phyloP scores from a whole-genome alignment of 1,140 invertebrate genomes.

The Aphidius gifuensis region DNA sequence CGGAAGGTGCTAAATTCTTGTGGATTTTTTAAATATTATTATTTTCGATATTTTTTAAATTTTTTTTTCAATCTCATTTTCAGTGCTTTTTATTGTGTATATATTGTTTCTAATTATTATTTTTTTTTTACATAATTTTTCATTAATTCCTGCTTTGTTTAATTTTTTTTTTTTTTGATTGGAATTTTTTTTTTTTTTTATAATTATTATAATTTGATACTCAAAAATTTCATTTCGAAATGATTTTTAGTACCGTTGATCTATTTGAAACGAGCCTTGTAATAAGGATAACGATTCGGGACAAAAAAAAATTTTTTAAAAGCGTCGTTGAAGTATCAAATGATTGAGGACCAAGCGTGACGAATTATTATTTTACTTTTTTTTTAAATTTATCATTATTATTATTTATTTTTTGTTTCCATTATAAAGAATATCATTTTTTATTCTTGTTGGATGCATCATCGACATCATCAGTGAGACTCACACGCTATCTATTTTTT shows the following conservation, averaged over 20 bases:
- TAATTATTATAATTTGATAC: too few species aligned
- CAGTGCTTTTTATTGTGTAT: too few species aligned
- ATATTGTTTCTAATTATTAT: too few species aligned
- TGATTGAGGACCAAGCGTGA: conserved; percentile 24
- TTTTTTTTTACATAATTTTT: too few species aligned
- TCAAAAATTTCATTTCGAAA: too few species aligned
- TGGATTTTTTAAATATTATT: neutral
- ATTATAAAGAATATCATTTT: conserved; percentile 2
- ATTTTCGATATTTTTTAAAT: neutral
- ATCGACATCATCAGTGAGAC: too few species aligned
- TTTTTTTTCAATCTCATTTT: too few species aligned
- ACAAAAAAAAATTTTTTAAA: conserved; percentile 4
- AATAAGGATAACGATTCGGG: conserved; percentile 27
- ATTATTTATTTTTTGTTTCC: conserved; percentile 9
- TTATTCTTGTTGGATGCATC: neutral
- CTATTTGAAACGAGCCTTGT: conserved; percentile 21
- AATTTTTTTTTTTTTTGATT: too few species aligned
- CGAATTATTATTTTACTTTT: conserved; percentile 18
- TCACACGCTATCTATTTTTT: neutral
- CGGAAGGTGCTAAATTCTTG: neutral
- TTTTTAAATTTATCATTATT: conserved; percentile 6
- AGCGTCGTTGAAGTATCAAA: conserved; percentile 17
- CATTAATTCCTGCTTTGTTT: too few species aligned
- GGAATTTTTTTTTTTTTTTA: too few species aligned
- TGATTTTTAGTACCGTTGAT: conserved; percentile 19